A percentile compares a stretch with the other conserved stretches of the same genome.
These are phyloP conservation scores for Struthidea cinerea DNA, from an alignment of 2,113 vertebrate species.

Conservation along the genomic window DNA sequence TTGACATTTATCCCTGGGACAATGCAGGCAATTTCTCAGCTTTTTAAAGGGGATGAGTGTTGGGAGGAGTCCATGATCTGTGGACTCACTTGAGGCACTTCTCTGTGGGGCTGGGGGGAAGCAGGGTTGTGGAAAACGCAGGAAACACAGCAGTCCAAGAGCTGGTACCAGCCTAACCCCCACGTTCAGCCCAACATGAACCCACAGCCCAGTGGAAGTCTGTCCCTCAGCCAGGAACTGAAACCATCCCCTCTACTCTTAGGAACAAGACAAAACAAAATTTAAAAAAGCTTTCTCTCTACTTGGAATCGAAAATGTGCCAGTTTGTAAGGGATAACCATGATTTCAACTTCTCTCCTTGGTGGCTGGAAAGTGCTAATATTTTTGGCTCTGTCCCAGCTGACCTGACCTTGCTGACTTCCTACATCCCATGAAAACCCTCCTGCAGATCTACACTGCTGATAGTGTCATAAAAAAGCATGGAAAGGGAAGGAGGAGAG, in stretches of 20 bases:
- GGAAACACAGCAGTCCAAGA: too few relatives aligned
- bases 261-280: not conserved
- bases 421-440: not conserved
- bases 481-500: not conserved
- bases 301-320: not conserved
- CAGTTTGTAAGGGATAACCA: not conserved
- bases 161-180: not conserved
- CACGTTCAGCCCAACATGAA: not conserved
- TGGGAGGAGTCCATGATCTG: not conserved
- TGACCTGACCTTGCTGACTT: constrained; percentile 28
- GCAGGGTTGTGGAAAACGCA: not conserved
- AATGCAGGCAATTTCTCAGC: not conserved
- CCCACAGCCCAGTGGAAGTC: not conserved
- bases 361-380: not conserved
- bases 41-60: fast-evolving
- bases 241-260: not conserved
- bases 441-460: not conserved
- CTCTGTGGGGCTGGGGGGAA: not conserved
- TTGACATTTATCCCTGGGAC: not conserved
- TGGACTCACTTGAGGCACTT: not conserved
- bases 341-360: not conserved
- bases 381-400: constrained; percentile 29
- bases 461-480: not conserved
- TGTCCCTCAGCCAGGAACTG: not conserved
- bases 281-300: not conserved